Evolutionary conservation across 2,797 vertebrate species (phyloP).

Genomic region (Schizopygopsis pylzovi): DNA sequence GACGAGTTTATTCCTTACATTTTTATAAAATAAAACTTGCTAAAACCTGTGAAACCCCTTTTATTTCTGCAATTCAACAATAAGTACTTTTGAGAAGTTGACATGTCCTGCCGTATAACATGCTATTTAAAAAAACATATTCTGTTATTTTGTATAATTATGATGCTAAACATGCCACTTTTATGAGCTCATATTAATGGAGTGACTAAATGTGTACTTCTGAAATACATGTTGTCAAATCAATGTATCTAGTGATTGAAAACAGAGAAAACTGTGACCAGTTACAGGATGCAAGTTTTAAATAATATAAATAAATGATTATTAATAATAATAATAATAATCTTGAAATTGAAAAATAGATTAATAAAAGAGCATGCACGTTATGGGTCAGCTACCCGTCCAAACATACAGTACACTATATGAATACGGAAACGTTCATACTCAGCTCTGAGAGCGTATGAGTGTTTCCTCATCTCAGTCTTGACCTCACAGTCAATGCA

Average conservation of each 20-base stretch:
- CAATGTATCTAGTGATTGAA: neutral
- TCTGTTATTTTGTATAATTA: neutral
- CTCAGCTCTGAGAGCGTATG: constrained; percentile 42
- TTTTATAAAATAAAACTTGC: too few species aligned
- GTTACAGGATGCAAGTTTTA: too few species aligned
- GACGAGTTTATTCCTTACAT: too few species aligned
- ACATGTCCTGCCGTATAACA: too few species aligned
- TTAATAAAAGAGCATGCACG: neutral
- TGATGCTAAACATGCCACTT: neutral
- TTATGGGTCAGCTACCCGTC: neutral
- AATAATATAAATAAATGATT: too few species aligned
- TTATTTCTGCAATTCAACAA: too few species aligned
- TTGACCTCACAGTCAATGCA: constrained; percentile 72
- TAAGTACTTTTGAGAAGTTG: neutral
- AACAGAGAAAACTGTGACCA: neutral
- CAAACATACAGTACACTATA: neutral
- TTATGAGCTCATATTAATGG: neutral
- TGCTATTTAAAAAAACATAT: neutral
- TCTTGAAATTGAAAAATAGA: neutral
- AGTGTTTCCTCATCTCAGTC: constrained; percentile 44
- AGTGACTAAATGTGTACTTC: too few species aligned
- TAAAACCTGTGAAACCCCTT: too few species aligned
- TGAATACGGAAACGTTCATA: constrained; percentile 34
- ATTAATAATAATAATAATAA: too few species aligned
- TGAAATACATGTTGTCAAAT: too few species aligned